Percentiles rank a stretch among this genome's conserved stretches.
These are phyloP conservation scores for Malurus melanocephalus DNA, from an alignment of 2,113 vertebrate species.

Conservation along the genomic window DNA sequence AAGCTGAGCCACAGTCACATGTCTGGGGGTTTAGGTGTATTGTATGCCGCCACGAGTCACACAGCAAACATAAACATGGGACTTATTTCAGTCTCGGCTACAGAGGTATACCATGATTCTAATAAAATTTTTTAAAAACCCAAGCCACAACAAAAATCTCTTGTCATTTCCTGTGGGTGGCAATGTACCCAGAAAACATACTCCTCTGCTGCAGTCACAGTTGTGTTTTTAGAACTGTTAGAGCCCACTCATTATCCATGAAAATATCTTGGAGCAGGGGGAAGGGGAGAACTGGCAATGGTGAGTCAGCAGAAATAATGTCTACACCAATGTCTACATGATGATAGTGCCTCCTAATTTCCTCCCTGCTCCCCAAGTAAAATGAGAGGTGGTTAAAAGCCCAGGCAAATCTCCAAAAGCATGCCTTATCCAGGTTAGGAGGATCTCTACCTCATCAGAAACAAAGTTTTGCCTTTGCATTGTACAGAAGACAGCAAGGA, in stretches of 20 bases:
- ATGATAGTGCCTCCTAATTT: neutral
- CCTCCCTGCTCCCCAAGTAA: neutral
- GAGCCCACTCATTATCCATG: neutral
- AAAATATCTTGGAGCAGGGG: neutral
- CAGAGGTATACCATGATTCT: neutral
- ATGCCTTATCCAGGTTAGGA: neutral
- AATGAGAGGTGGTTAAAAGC: neutral
- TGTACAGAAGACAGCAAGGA: neutral
- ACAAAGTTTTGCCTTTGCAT: neutral
- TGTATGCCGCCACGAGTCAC: neutral
- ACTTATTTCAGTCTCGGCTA: neutral
- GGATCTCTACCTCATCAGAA: neutral
- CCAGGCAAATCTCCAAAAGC: neutral
- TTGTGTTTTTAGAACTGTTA: constrained; percentile 1
- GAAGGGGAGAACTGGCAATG: neutral
- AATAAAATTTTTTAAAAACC: neutral
- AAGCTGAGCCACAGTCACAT: neutral
- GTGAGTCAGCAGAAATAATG: constrained; percentile 1
- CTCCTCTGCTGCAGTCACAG: neutral
- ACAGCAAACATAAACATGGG: neutral
- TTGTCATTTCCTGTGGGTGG: neutral
- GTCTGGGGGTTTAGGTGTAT: neutral
- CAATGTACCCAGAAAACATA: constrained; percentile 25
- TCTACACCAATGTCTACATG: neutral
- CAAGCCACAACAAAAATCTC: neutral